These are phyloP conservation scores for Australoheros scitulus DNA, from an alignment of 2,113 vertebrate species.

Conservation along the genomic window DNA sequence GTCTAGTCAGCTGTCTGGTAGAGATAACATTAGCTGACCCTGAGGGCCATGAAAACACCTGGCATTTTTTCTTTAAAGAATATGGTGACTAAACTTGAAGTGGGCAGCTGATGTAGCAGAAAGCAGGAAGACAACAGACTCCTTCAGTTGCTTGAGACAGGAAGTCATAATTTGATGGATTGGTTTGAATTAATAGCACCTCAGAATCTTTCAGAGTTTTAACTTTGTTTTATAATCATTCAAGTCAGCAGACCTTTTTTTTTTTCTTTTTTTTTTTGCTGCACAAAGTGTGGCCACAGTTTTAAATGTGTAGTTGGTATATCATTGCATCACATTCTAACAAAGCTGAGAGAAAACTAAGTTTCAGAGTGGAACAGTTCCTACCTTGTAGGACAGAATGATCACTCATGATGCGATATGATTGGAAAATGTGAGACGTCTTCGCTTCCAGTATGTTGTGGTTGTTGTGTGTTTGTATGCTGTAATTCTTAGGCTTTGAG, in stretches of 20 bases:
- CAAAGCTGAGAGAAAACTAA: slow-evolving; percentile 17
- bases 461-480: slow-evolving; percentile 22
- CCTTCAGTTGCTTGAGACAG: background rate
- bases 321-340: background rate
- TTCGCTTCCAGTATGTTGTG: background rate
- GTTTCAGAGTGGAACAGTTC: background rate
- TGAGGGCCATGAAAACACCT: background rate
- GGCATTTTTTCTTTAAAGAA: background rate
- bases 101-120: slow-evolving; percentile 8
- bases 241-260: background rate
- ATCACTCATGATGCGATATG: background rate
- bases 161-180: slow-evolving; percentile 22
- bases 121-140: background rate
- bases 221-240: slow-evolving; percentile 1
- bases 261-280: background rate
- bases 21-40: slow-evolving; percentile 45
- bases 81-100: background rate
- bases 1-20: slow-evolving; percentile 53
- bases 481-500: slow-evolving; percentile 44
- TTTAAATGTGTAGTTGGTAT: slow-evolving; percentile 19
- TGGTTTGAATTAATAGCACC: slow-evolving; percentile 5
- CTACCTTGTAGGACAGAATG: slow-evolving; percentile 5
- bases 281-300: background rate
- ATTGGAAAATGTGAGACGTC: background rate
- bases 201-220: slow-evolving; percentile 16